These are phyloP conservation scores for Diabrotica balteata DNA, from an alignment of 2,888 invertebrate genomes.

Conservation along the genomic window DNA sequence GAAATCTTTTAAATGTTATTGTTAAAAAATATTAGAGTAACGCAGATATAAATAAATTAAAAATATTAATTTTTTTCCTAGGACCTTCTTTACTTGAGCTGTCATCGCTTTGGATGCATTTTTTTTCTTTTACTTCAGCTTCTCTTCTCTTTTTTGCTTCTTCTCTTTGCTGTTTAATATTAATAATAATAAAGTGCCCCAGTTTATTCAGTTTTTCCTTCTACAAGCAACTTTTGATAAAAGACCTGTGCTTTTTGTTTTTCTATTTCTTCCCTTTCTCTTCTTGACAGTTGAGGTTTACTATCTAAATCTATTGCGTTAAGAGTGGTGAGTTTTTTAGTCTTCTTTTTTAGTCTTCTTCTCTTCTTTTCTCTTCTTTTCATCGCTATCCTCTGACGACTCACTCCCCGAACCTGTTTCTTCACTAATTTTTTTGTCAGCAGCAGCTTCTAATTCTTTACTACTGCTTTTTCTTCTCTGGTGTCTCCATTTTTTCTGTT, in stretches of 20 bases:
- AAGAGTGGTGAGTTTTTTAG: conserved; percentile 77
- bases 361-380: too few relatives aligned
- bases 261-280: conserved; percentile 89
- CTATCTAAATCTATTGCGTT: conserved; percentile 62
- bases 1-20: conserved; percentile 9
- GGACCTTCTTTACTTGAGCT: conserved; percentile 68
- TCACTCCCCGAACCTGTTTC: conserved; percentile 53
- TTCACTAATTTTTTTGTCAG: conserved; percentile 62
- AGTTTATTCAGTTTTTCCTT: conserved; percentile 96
- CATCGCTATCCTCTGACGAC: conserved; percentile 49
- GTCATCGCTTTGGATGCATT: conserved; percentile 67
- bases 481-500: conserved; percentile 72
- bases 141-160: conserved; percentile 94
- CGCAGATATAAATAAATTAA: neutral
- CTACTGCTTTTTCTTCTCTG: conserved; percentile 67
- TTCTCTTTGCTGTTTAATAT: conserved; percentile 92
- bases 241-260: conserved; percentile 87
- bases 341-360: too few relatives aligned
- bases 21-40: conserved; percentile 9
- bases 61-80: conserved; percentile 64
- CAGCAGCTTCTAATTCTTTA: conserved; percentile 63
- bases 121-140: conserved; percentile 78
- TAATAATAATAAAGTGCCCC: conserved; percentile 88
- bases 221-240: conserved; percentile 92
- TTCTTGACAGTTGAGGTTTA: conserved; percentile 82